phyloP scores from a whole-genome alignment of 2,113 vertebrate species.

The Hystrix brachyura region DNA sequence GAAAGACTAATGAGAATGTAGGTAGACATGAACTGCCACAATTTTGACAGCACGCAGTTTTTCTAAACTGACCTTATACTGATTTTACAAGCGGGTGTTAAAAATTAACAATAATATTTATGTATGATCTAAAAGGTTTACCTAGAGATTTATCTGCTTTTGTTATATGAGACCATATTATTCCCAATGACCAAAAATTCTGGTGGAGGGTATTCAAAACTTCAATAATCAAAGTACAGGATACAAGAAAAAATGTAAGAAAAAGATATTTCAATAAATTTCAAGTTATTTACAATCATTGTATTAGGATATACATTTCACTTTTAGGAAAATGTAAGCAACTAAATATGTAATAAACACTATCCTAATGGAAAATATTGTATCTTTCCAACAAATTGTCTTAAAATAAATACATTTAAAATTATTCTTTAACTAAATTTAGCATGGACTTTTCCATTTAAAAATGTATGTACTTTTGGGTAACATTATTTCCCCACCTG shows the following conservation, averaged over 20 bases:
- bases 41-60: background rate
- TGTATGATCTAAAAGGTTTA: background rate
- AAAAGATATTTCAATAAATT: background rate
- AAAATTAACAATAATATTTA: background rate
- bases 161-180: background rate
- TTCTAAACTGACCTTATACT: background rate
- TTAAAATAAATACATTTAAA: background rate
- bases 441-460: background rate
- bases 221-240: background rate
- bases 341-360: background rate
- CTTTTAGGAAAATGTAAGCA: background rate
- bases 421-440: background rate
- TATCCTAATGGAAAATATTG: background rate
- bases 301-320: background rate
- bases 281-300: background rate
- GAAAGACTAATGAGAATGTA: background rate
- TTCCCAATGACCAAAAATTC: background rate
- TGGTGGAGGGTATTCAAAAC: background rate
- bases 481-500: background rate
- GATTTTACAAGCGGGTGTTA: background rate
- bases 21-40: background rate
- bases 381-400: background rate
- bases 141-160: background rate
- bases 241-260: background rate
- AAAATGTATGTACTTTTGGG: background rate